A percentile compares a stretch with the other conserved stretches of the same genome.
Conservation (phyloP, 2,888 invertebrate species). For the Sceliomorpha sp. region DNA sequence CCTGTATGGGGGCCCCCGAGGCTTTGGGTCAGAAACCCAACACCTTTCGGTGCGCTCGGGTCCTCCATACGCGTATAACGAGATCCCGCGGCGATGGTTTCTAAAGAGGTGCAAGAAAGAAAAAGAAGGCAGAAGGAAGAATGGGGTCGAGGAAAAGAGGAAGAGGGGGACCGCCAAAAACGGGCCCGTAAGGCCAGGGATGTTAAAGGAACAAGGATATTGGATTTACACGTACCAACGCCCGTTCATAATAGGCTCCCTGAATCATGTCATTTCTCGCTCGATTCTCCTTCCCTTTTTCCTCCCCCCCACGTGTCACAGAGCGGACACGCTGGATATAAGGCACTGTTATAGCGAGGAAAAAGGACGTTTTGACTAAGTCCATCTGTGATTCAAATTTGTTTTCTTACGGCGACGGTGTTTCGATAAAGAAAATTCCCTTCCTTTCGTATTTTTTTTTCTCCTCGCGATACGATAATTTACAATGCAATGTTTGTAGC, state of each 20-base stretch:
- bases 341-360: conserved; percentile 20
- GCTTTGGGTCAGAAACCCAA: conserved; percentile 74
- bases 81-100: conserved; percentile 67
- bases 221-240: conserved; percentile 75
- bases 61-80: conserved; percentile 67
- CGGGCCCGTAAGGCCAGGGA: conserved; percentile 41
- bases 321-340: conserved; percentile 13
- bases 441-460: no score
- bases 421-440: conserved; percentile 41
- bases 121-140: conserved; percentile 55
- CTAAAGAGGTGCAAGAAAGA: conserved; percentile 61
- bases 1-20: conserved; percentile 37
- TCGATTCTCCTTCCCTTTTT: conserved; percentile 47
- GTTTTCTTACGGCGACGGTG: conserved; percentile 31
- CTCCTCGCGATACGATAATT: no score
- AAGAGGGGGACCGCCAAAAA: conserved; percentile 40
- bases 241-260: conserved; percentile 67
- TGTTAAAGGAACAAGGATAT: conserved; percentile 65
- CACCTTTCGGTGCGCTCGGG: conserved; percentile 63
- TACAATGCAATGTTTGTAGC: conserved; percentile 47
- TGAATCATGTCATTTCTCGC: conserved; percentile 56
- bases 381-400: conserved; percentile 22
- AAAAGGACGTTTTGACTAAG: conserved; percentile 44
- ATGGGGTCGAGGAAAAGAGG: conserved; percentile 47
- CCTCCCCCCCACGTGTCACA: conserved; percentile 23